A percentile compares a stretch with the other conserved stretches of the same genome.
Evolutionary conservation across 2,113 vertebrate genomes (phyloP).

Genomic region (Rana temporaria): DNA sequence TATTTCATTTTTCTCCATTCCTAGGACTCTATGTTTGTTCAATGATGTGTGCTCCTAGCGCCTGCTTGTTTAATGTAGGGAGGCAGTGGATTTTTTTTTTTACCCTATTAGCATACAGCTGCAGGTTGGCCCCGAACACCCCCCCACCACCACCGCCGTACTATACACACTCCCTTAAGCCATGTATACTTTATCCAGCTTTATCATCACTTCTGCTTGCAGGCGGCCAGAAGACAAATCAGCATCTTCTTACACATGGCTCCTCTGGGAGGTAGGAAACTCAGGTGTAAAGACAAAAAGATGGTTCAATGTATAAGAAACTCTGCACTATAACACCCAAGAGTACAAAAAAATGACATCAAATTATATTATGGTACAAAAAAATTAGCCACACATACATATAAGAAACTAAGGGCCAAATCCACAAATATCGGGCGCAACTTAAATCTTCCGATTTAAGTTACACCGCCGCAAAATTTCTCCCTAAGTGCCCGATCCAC

Average conservation of each 20-base stretch:
- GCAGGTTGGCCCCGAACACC: constrained; percentile 67
- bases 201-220: constrained; percentile 66
- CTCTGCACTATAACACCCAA: too few species aligned
- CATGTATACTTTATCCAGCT: constrained; percentile 67
- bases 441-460: too few species aligned
- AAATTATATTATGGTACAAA: too few species aligned
- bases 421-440: too few species aligned
- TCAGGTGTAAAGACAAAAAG: neutral
- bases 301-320: too few species aligned
- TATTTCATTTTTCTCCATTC: constrained; percentile 73
- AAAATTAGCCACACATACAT: too few species aligned
- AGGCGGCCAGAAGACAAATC: constrained; percentile 62
- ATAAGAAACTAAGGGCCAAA: too few species aligned
- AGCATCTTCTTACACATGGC: constrained; percentile 59
- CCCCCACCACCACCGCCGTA: constrained; percentile 38
- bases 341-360: too few species aligned
- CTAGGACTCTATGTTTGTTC: constrained; percentile 80
- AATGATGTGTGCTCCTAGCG: constrained; percentile 82
- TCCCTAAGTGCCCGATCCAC: too few species aligned
- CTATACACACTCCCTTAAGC: constrained; percentile 42
- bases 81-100: constrained; percentile 72
- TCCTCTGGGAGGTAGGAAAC: neutral
- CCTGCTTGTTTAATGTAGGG: constrained; percentile 66
- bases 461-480: too few species aligned
- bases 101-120: constrained; percentile 95